A percentile compares a stretch with the other conserved stretches of the same genome.
Conservation (phyloP, 2,113 vertebrate genomes). For the Callospermophilus lateralis region DNA sequence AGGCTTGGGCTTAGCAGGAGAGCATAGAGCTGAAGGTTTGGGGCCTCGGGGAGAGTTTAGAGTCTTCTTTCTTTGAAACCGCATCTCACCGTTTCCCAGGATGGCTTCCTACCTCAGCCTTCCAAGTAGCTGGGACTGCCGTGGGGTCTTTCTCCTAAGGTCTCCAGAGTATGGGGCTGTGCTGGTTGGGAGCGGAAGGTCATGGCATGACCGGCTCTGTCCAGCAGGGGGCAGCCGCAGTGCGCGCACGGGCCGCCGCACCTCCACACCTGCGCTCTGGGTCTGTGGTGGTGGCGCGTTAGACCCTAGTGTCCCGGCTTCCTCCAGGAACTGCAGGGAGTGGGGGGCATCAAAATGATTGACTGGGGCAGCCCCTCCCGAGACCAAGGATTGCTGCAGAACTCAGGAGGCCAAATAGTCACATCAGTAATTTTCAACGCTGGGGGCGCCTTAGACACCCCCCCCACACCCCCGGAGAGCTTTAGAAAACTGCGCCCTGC, state of each 20-base stretch:
- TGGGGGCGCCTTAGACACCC: background rate
- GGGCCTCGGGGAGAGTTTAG: no score
- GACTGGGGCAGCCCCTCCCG: background rate
- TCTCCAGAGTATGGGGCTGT: accelerated
- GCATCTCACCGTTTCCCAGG: background rate
- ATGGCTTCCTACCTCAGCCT: background rate
- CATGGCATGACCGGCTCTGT: accelerated
- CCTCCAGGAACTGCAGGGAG: background rate
- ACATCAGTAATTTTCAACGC: background rate
- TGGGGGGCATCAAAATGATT: background rate
- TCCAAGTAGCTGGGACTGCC: background rate
- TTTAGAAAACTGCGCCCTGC: background rate
- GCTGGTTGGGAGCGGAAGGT: background rate
- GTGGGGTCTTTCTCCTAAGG: background rate
- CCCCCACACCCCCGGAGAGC: accelerated
- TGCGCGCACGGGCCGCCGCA: background rate
- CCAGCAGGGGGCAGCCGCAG: slow-evolving; percentile 83
- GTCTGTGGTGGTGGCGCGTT: background rate
- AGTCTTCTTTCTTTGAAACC: background rate
- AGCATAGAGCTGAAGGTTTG: background rate
- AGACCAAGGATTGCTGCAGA: background rate
- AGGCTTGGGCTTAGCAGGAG: background rate
- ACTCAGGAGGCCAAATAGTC: background rate
- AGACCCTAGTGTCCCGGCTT: background rate
- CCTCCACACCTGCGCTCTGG: no score